A percentile compares a stretch with the other conserved stretches of the same genome.
Conservation (phyloP, 2,888 invertebrate species). For the Andrena minutula region DNA sequence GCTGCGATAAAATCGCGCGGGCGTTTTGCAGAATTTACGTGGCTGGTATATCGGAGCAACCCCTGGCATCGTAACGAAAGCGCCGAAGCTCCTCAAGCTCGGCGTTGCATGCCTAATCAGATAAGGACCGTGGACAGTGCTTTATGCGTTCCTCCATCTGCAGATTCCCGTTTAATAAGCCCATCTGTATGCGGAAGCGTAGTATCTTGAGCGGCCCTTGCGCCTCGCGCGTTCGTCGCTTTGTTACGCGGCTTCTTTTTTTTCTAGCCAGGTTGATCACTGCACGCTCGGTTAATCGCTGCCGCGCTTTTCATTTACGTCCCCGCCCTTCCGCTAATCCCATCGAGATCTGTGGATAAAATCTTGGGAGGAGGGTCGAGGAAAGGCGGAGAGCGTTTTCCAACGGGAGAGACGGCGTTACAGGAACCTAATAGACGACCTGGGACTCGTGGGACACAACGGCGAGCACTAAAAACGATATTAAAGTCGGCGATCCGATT, state of each 20-base stretch:
- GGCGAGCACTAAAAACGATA: too few species aligned
- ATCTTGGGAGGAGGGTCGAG: too few species aligned
- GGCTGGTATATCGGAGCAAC: constrained; percentile 23
- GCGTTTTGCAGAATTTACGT: constrained; percentile 58
- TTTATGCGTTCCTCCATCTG: constrained; percentile 66
- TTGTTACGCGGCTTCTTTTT: background rate
- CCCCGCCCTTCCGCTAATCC: too few species aligned
- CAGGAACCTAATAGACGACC: too few species aligned
- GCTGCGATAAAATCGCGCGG: constrained; percentile 45
- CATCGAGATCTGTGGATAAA: too few species aligned
- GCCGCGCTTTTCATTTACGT: background rate
- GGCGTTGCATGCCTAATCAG: constrained; percentile 68
- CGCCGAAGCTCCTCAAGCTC: constrained; percentile 20
- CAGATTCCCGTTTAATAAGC: constrained; percentile 70
- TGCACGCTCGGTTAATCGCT: constrained; percentile 16
- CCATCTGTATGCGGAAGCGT: constrained; percentile 68
- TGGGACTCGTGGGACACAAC: too few species aligned
- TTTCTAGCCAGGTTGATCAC: constrained; percentile 4
- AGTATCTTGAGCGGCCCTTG: constrained; percentile 59
- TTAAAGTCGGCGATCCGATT: too few species aligned
- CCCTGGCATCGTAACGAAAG: constrained; percentile 31
- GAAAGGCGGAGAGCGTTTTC: too few species aligned
- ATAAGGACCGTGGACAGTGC: constrained; percentile 65
- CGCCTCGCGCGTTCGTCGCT: constrained; percentile 21
- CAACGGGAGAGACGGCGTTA: too few species aligned